Conservation (phyloP, 1,140 invertebrate genomes). For the Drosophila seguyi region DNA sequence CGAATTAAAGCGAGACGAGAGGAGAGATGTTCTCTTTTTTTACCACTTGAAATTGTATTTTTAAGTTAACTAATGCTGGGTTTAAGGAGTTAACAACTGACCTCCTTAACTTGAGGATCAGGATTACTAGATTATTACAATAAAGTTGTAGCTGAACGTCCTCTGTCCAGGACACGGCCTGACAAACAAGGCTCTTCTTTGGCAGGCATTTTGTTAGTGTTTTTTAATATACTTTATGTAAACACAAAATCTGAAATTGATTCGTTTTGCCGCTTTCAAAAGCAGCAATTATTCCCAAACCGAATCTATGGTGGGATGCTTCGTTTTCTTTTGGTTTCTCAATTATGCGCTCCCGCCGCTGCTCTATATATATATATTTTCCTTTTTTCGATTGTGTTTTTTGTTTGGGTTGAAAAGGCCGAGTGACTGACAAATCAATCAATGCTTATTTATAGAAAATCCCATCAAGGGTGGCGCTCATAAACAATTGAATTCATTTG, state of each 20-base stretch:
- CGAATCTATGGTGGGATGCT: conserved; percentile 24
- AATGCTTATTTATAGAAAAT: conserved; percentile 46
- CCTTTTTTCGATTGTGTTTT: neutral
- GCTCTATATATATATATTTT: neutral
- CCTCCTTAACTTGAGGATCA: no score
- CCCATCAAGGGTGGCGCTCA: conserved; percentile 43
- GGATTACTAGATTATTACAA: no score
- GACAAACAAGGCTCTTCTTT: no score
- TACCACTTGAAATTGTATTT: no score
- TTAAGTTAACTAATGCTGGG: no score
- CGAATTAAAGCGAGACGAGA: conserved; percentile 10
- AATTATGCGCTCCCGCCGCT: neutral
- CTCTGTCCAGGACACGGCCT: no score
- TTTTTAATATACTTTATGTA: no score
- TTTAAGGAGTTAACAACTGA: no score
- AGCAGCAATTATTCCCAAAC: conserved; percentile 30
- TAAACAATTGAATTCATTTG: conserved; percentile 55
- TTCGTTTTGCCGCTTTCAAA: no score
- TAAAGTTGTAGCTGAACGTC: no score
- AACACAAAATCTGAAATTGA: no score
- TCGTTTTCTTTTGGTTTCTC: neutral
- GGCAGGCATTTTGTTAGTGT: no score
- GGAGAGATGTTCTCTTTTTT: conserved; percentile 22
- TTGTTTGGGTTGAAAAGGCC: neutral
- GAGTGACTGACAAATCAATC: conserved; percentile 49